Evolutionary conservation across 2,113 vertebrate genomes (phyloP).

Genomic region (Dipodomys stephensi): DNA sequence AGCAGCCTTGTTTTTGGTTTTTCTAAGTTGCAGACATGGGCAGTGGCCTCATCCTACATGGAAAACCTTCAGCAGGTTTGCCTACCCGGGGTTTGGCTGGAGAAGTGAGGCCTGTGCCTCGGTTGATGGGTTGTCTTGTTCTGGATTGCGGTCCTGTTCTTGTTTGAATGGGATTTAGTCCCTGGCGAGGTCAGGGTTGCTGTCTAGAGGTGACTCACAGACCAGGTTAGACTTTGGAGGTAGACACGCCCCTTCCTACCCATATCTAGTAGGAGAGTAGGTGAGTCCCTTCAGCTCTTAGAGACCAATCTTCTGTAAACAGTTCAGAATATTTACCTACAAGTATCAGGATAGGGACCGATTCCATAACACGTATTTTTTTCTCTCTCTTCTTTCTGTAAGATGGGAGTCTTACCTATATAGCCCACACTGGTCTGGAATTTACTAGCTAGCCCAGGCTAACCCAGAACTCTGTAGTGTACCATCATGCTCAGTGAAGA

Average conservation of each 20-base stretch:
- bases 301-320: background rate
- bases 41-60: background rate
- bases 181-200: background rate
- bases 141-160: fast-evolving
- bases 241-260: background rate
- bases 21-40: too few species aligned
- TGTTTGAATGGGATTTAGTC: background rate
- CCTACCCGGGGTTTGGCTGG: background rate
- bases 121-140: background rate
- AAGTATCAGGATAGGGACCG: background rate
- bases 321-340: background rate
- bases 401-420: too few species aligned
- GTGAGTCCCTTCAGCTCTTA: background rate
- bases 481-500: background rate
- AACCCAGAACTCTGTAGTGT: too few species aligned
- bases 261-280: background rate
- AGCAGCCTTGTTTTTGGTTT: too few species aligned
- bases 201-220: background rate
- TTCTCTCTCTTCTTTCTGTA: too few species aligned
- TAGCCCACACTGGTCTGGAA: too few species aligned
- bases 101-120: background rate
- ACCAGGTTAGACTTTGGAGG: background rate
- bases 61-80: background rate
- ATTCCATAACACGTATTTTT: background rate
- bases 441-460: too few species aligned